Evolutionary conservation across 2,888 invertebrate species (phyloP).

Genomic region (Empis livida): DNA sequence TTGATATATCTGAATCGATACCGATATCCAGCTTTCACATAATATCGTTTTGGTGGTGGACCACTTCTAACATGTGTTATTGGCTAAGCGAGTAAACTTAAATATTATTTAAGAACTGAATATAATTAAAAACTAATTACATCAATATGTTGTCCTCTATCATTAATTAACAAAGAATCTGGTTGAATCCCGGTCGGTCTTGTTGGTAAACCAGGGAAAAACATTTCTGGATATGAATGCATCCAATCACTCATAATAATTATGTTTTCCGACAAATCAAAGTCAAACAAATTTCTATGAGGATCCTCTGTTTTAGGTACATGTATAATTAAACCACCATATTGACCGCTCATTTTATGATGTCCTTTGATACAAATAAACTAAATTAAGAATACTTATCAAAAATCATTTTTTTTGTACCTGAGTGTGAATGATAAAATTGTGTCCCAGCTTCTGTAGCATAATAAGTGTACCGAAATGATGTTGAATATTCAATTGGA

Average conservation of each 20-base stretch:
- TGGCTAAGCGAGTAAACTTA: neutral
- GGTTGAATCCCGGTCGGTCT: constrained; percentile 17
- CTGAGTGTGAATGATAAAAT: constrained; percentile 58
- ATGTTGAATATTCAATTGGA: constrained; percentile 56
- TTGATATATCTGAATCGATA: constrained; percentile 33
- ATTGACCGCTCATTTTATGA: constrained; percentile 69
- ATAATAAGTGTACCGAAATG: constrained; percentile 53
- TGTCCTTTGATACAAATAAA: constrained; percentile 36
- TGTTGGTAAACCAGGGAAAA: constrained; percentile 21
- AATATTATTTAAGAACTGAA: neutral
- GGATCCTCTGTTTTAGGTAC: constrained; percentile 46
- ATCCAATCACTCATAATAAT: constrained; percentile 70
- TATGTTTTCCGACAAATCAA: constrained; percentile 54
- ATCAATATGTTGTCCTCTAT: constrained; percentile 20
- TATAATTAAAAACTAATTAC: constrained; percentile 7
- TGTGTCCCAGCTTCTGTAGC: constrained; percentile 64
- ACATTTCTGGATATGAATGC: constrained; percentile 40
- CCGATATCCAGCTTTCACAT: constrained; percentile 2
- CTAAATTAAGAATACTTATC: no score
- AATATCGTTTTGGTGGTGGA: constrained; percentile 18
- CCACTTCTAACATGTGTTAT: neutral
- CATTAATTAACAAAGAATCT: constrained; percentile 24
- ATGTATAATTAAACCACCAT: constrained; percentile 60
- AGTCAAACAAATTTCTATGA: constrained; percentile 53
- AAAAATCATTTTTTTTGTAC: constrained; percentile 23